Evolutionary conservation across 2,888 invertebrate species (phyloP).

Genomic region (Pterostichus madidus): DNA sequence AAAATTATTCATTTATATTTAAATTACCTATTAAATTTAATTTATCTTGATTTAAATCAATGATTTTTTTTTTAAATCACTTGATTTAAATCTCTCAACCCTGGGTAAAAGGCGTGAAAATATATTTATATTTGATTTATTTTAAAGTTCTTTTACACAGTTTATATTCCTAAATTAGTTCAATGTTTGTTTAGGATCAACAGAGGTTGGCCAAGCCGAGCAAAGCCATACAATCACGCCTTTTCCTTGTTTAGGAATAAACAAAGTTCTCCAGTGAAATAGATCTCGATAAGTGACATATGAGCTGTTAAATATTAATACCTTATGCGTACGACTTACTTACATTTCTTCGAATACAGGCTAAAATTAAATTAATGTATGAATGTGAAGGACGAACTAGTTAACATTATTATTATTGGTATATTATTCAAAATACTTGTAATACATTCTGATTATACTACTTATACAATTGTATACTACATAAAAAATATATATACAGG

Average conservation of each 20-base stretch:
- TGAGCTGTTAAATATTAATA: conserved; percentile 27
- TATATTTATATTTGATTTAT: no score
- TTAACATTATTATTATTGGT: not conserved
- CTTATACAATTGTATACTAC: no score
- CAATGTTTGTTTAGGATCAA: conserved; percentile 28
- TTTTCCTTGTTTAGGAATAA: conserved; percentile 42
- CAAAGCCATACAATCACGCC: conserved; percentile 35
- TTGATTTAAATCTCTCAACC: no score
- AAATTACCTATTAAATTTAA: no score
- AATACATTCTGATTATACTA: no score
- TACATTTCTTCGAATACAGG: conserved; percentile 1
- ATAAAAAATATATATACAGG: no score
- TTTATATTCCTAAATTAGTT: not conserved
- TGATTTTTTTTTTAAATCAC: no score
- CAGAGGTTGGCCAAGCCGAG: not conserved
- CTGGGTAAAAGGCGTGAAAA: no score
- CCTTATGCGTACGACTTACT: not conserved
- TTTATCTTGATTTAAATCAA: no score
- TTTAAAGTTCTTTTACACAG: no score
- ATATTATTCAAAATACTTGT: not conserved
- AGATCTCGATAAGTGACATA: conserved; percentile 29
- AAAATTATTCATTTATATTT: no score
- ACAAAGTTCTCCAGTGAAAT: conserved; percentile 21
- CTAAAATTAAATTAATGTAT: not conserved
- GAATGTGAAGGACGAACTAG: not conserved